These are phyloP conservation scores for Platichthys flesus DNA, from an alignment of 2,113 vertebrate genomes.

Conservation along the genomic window DNA sequence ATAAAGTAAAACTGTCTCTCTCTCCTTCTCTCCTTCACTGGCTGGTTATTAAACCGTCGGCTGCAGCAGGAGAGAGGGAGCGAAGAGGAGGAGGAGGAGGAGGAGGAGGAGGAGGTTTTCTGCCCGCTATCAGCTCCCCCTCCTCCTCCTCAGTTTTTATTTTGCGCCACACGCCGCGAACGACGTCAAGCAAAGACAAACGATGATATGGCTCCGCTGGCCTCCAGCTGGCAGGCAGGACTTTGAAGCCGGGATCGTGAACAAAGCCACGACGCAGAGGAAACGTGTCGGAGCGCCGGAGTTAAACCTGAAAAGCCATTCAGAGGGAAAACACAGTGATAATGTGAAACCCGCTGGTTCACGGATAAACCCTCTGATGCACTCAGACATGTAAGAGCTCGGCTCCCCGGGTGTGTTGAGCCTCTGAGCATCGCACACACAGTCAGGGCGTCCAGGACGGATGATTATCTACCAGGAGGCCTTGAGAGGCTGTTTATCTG, in stretches of 20 bases:
- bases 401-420: neutral
- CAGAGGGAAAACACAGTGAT: conserved; percentile 27
- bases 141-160: conserved; percentile 12
- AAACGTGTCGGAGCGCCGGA: conserved; percentile 51
- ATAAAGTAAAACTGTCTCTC: conserved; percentile 35
- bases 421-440: conserved; percentile 3
- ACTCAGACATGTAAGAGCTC: conserved; percentile 26
- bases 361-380: conserved; percentile 54
- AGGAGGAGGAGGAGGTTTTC: conserved; percentile 20
- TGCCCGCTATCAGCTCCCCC: conserved; percentile 45
- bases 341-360: conserved; percentile 50
- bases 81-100: neutral
- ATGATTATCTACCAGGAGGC: neutral
- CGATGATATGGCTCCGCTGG: conserved; percentile 42
- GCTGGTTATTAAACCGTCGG: conserved; percentile 55
- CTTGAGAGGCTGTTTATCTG: neutral
- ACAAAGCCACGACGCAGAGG: conserved; percentile 49
- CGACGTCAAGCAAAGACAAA: conserved; percentile 71
- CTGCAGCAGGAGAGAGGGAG: conserved; percentile 23
- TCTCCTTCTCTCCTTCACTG: conserved; percentile 32
- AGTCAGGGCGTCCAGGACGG: neutral
- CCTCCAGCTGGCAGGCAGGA: conserved; percentile 15
- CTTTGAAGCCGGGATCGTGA: conserved; percentile 61
- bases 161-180: conserved; percentile 44
- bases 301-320: conserved; percentile 44